These are phyloP conservation scores for Elmis aenea DNA, from an alignment of 2,888 invertebrate species.

Conservation along the genomic window DNA sequence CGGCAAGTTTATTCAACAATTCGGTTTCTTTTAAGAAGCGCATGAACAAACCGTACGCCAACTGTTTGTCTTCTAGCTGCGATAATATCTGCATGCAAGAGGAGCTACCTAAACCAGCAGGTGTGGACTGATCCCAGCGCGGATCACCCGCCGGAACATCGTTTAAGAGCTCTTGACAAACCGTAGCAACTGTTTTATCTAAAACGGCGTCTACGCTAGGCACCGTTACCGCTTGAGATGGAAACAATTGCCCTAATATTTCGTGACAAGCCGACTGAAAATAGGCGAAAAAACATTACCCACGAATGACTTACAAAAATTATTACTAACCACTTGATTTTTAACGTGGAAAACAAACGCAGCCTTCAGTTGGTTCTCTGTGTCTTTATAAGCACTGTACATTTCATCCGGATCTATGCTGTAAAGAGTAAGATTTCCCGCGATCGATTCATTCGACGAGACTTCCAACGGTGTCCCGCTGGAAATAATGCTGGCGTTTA, in stretches of 20 bases:
- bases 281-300: too few relatives aligned
- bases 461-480: slow-evolving; percentile 29
- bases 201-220: slow-evolving; percentile 50
- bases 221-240: slow-evolving; percentile 38
- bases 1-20: slow-evolving; percentile 59
- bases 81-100: slow-evolving; percentile 78
- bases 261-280: slow-evolving; percentile 46
- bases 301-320: too few relatives aligned
- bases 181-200: slow-evolving; percentile 58
- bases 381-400: slow-evolving; percentile 55
- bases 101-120: slow-evolving; percentile 61
- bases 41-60: slow-evolving; percentile 70
- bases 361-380: slow-evolving; percentile 59
- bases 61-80: slow-evolving; percentile 83
- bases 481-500: slow-evolving; percentile 39
- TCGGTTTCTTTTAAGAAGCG: slow-evolving; percentile 68
- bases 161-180: slow-evolving; percentile 75
- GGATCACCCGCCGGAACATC: slow-evolving; percentile 89
- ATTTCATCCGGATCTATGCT: slow-evolving; percentile 65
- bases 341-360: slow-evolving; percentile 74
- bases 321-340: slow-evolving; percentile 43
- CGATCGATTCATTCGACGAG: slow-evolving; percentile 49
- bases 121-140: slow-evolving; percentile 51
- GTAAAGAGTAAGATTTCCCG: slow-evolving; percentile 59
- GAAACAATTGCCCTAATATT: slow-evolving; percentile 49